A percentile compares a stretch with the other conserved stretches of the same genome.
Conservation (phyloP, 2,113 vertebrate species). For the Axis porcinus region DNA sequence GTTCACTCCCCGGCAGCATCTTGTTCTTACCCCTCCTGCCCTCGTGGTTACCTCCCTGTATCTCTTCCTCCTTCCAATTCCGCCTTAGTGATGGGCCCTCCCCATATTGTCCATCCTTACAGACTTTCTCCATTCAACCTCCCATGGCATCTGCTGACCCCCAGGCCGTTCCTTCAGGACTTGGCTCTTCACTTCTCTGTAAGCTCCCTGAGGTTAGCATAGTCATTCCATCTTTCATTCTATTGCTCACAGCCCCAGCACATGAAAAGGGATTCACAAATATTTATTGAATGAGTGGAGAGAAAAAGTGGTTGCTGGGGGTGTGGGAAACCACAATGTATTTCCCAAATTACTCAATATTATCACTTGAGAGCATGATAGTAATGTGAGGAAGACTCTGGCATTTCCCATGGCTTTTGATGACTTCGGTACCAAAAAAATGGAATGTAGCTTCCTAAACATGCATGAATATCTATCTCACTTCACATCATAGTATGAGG, state of each 20-base stretch:
- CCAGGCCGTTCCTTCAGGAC: not conserved
- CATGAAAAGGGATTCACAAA: not conserved
- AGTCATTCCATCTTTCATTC: not conserved
- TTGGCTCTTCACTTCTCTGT: not conserved
- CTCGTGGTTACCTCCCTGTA: not conserved
- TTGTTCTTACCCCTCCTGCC: not conserved
- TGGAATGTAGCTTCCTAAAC: not conserved
- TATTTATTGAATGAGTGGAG: not conserved
- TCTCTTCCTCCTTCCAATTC: not conserved
- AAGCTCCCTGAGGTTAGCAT: not conserved
- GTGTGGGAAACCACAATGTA: not conserved
- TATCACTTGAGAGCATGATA: not conserved
- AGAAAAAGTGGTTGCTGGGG: not conserved
- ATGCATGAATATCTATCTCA: not conserved
- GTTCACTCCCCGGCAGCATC: not conserved
- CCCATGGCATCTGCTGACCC: rapidly evolving
- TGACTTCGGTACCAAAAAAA: slow-evolving; percentile 4
- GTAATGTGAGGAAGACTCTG: not conserved
- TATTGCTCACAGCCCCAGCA: not conserved
- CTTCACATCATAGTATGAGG: not conserved
- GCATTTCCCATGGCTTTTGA: slow-evolving; percentile 16
- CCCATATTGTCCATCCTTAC: not conserved
- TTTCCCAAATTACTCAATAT: slow-evolving; percentile 8
- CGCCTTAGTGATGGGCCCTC: not conserved
- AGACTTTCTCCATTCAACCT: not conserved